These are phyloP conservation scores for Drosophila simulans DNA, from an alignment of 1,140 invertebrate genomes.

Conservation along the genomic window DNA sequence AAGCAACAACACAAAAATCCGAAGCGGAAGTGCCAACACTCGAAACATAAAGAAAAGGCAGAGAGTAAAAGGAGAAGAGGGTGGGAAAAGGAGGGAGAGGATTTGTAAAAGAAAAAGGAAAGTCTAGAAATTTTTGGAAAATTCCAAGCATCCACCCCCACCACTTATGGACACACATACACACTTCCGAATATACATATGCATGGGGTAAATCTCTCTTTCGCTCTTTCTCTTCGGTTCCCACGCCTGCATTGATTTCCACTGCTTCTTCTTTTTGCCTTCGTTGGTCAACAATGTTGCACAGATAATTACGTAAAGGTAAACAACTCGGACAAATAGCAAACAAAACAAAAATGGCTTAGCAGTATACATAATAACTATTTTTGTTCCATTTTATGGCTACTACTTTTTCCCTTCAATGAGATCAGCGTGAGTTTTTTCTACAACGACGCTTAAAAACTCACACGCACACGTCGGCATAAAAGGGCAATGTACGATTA, in stretches of 20 bases:
- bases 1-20: constrained; percentile 37
- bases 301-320: constrained; percentile 82
- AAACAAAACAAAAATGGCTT: constrained; percentile 19
- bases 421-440: constrained; percentile 72
- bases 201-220: not conserved
- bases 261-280: constrained; percentile 4
- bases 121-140: constrained; percentile 69
- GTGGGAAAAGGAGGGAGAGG: not conserved
- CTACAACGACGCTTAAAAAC: constrained; percentile 20
- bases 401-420: constrained; percentile 62
- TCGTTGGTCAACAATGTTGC: constrained; percentile 51
- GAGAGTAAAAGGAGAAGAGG: constrained; percentile 8
- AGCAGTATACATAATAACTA: constrained; percentile 8
- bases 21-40: constrained; percentile 77
- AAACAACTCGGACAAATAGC: constrained; percentile 73
- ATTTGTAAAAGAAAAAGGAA: constrained; percentile 36
- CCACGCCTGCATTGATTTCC: constrained; percentile 32
- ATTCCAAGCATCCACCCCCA: constrained; percentile 71
- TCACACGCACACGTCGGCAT: constrained; percentile 17
- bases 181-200: not conserved
- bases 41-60: constrained; percentile 36
- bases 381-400: constrained; percentile 37
- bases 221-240: constrained; percentile 4
- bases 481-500: constrained; percentile 77
- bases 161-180: constrained; percentile 1